A percentile compares a stretch with the other conserved stretches of the same genome.
Evolutionary conservation across 2,797 vertebrate species (phyloP).

Genomic region (Oreonectes daqikongensis): DNA sequence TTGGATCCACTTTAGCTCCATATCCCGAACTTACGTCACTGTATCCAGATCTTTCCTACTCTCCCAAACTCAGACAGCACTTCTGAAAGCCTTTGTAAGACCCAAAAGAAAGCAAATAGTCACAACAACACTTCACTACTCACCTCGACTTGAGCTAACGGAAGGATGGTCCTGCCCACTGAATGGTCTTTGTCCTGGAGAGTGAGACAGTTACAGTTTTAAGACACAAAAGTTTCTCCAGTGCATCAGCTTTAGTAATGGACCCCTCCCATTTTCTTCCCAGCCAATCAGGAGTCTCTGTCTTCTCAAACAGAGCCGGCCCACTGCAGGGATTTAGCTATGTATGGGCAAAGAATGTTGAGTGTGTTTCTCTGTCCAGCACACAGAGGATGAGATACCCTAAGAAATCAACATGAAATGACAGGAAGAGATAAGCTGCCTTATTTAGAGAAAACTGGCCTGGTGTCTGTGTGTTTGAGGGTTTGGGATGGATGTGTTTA

Average conservation of each 20-base stretch:
- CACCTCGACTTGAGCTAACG: constrained; percentile 74
- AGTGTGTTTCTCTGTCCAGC: constrained; percentile 61
- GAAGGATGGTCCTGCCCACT: constrained; percentile 55
- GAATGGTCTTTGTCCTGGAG: constrained; percentile 67
- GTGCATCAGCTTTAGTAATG: constrained; percentile 66
- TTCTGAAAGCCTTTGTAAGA: constrained; percentile 5
- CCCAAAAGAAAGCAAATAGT: background rate
- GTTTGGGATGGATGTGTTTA: background rate
- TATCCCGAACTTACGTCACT: constrained; percentile 39
- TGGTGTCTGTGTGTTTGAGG: constrained; percentile 39
- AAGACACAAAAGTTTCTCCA: constrained; percentile 75
- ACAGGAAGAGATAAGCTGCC: constrained; percentile 81
- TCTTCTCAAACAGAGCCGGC: constrained; percentile 70
- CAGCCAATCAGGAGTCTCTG: constrained; percentile 68
- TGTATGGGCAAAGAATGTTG: constrained; percentile 87
- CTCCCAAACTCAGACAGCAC: background rate
- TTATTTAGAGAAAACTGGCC: constrained; percentile 79
- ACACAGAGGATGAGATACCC: constrained; percentile 66
- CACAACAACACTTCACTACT: constrained; percentile 58
- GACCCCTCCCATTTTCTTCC: constrained; percentile 64
- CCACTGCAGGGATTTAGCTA: constrained; percentile 80
- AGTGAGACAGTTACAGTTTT: constrained; percentile 68
- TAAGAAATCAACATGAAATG: constrained; percentile 75
- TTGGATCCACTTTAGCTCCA: constrained; percentile 16
- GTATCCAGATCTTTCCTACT: constrained; percentile 38